A percentile compares a stretch with the other conserved stretches of the same genome.
Evolutionary conservation across 2,113 vertebrate genomes (phyloP).

Genomic region (Manacus vitellinus): DNA sequence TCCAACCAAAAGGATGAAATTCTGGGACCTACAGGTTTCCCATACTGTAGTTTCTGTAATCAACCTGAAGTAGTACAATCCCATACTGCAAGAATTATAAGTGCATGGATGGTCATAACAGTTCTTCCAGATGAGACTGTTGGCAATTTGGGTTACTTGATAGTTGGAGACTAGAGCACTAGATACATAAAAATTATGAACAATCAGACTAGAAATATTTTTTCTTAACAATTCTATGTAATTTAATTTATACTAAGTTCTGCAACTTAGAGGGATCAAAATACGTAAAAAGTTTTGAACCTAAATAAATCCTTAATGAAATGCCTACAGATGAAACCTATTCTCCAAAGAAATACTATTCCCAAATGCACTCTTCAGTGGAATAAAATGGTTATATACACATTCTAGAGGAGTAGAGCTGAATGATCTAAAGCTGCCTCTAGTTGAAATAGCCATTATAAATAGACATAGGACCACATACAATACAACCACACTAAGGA

Average conservation of each 20-base stretch:
- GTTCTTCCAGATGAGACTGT: background rate
- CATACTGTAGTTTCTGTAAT: background rate
- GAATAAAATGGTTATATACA: background rate
- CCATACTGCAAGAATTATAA: background rate
- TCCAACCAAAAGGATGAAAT: background rate
- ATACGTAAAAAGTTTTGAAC: background rate
- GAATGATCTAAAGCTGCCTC: background rate
- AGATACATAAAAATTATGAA: background rate
- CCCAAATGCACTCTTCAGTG: background rate
- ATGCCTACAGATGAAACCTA: background rate
- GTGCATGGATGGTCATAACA: background rate
- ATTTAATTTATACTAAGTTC: background rate
- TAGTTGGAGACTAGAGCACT: background rate
- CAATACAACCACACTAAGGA: background rate
- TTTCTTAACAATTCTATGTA: background rate
- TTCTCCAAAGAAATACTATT: background rate
- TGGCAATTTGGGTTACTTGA: background rate
- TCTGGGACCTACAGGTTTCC: background rate
- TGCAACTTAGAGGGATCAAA: background rate
- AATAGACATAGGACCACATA: fast-evolving
- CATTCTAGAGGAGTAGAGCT: background rate
- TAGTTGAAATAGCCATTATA: background rate
- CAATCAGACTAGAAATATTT: background rate
- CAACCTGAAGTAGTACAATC: background rate
- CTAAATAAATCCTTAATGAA: background rate